These are phyloP conservation scores for Thalassarche chlororhynchos DNA, from an alignment of 2,113 vertebrate genomes.

Conservation along the genomic window DNA sequence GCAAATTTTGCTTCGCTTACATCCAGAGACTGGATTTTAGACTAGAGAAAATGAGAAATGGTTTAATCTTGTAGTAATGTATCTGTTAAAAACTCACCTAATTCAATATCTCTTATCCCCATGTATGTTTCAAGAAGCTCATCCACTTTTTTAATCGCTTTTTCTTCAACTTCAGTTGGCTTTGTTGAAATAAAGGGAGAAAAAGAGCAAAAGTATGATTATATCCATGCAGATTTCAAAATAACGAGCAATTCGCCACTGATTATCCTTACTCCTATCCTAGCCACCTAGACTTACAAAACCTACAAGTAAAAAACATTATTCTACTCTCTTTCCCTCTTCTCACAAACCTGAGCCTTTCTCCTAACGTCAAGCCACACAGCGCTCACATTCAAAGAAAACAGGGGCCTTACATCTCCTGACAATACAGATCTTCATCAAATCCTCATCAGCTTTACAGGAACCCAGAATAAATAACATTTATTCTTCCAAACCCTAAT, in stretches of 20 bases:
- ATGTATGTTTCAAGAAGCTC: constrained; percentile 96
- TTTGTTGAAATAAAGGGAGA: constrained; percentile 60
- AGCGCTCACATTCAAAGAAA: not conserved
- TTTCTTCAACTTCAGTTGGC: constrained; percentile 91
- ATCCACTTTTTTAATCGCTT: constrained; percentile 91
- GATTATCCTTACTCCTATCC: not conserved
- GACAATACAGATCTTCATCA: not conserved
- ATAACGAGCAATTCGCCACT: not conserved
- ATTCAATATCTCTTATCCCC: constrained; percentile 94
- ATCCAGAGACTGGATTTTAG: not conserved
- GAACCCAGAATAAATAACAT: not conserved
- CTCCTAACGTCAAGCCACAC: not conserved
- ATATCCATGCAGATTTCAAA: not conserved
- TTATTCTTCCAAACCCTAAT: not conserved
- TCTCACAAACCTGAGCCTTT: not conserved
- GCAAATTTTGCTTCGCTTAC: not conserved
- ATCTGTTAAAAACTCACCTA: constrained; percentile 81
- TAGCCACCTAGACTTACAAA: not conserved
- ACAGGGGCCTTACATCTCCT: not conserved
- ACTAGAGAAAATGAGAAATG: not conserved
- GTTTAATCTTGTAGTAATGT: not conserved
- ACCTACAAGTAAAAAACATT: not conserved
- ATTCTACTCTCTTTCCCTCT: not conserved
- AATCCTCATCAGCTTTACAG: not conserved
- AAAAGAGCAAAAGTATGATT: not conserved